A percentile compares a stretch with the other conserved stretches of the same genome.
Evolutionary conservation across 1,140 invertebrate genomes (phyloP).

Genomic region (Pachyrhynchus sulphureomaculatus): DNA sequence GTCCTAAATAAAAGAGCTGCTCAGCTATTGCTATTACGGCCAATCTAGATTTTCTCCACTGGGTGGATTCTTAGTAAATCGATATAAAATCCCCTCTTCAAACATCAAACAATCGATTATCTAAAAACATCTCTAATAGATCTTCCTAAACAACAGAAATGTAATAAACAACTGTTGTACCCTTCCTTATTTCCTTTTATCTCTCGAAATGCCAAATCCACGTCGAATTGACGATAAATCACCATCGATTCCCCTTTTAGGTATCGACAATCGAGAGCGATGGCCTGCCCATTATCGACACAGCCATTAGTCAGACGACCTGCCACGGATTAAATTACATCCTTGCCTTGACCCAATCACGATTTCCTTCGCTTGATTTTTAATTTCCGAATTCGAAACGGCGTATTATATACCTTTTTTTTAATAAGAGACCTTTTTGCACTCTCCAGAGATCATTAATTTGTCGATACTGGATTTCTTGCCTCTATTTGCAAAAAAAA

Average conservation of each 20-base stretch:
- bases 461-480: too few relatives aligned
- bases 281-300: constrained; percentile 26
- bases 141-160: constrained; percentile 1
- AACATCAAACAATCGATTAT: too few relatives aligned
- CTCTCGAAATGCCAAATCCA: constrained; percentile 30
- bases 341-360: constrained; percentile 14
- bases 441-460: too few relatives aligned
- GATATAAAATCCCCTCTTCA: too few relatives aligned
- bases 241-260: background rate
- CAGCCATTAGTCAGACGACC: constrained; percentile 32
- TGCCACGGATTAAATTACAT: constrained; percentile 32
- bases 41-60: too few relatives aligned
- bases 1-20: too few relatives aligned
- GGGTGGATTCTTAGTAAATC: too few relatives aligned
- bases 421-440: too few relatives aligned
- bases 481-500: too few relatives aligned
- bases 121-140: too few relatives aligned
- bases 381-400: constrained; percentile 8
- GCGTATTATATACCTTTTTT: too few relatives aligned
- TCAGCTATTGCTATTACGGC: too few relatives aligned
- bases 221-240: constrained; percentile 29
- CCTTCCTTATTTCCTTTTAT: constrained; percentile 17
- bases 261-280: constrained; percentile 3
- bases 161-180: constrained; percentile 28
- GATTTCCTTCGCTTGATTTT: constrained; percentile 25